Evolutionary conservation across 2,888 invertebrate genomes (phyloP), one percentile per base, ranked within the genome.

Genomic region (Sicus ferrugineus): DNA sequence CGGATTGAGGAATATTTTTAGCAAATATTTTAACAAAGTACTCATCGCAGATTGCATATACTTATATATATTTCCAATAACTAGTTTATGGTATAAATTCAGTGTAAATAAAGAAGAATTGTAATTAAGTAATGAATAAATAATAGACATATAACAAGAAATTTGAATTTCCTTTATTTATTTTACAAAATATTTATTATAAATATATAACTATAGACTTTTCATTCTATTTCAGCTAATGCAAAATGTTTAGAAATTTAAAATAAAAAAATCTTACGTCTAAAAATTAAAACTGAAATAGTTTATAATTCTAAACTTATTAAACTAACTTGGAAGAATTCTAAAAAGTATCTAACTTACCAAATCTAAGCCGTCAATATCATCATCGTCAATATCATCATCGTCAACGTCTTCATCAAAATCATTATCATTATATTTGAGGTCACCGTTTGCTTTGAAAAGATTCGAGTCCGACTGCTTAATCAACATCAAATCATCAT

Each of bases 311-410:
- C 14, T n/a, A 16, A 42, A 16, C 42, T 9, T 4, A 42, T 42
- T 14, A 16, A 1, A 42, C n/a, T 2, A 42, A 9, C 9, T n/a
- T 73, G 71, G 0, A n/a, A n/a, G n/a, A n/a, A n/a, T n/a, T n/a
- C n/a, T n/a, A n/a, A n/a, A n/a, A n/a, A n/a, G n/a, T n/a, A n/a
- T n/a, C n/a, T n/a, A n/a, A n/a, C n/a, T n/a, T n/a, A n/a, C n/a
- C n/a, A n/a, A n/a, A n/a, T n/a, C n/a, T n/a, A n/a, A n/a, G n/a
- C n/a, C n/a, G n/a, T 73, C 71, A 5, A 61, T 66, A 5, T 86
- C 23, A 82, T 80, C 14, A 79, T 80, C 72, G 86, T 78, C 65
- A 54, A 62, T 63, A 28, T 64, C 54, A 9, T 71, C 70, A 0
- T 73, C 71, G 85, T 83, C 74, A 52, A 30, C 56, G 48, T 70